phyloP scores from a whole-genome alignment of 2,113 vertebrate genomes.

The Steatornis caripensis region DNA sequence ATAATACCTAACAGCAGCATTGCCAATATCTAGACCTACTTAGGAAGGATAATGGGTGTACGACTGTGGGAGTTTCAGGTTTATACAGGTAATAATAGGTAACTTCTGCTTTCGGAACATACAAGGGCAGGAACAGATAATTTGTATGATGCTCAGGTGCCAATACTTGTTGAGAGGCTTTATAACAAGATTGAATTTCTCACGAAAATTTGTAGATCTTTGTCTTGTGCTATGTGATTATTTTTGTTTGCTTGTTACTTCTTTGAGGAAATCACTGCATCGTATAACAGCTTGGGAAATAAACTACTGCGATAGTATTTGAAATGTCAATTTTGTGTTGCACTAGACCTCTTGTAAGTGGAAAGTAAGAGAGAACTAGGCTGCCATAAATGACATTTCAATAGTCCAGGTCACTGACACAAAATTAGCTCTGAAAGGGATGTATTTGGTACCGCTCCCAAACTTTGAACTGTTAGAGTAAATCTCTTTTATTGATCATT shows the following conservation, averaged over 20 bases:
- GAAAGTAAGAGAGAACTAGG: background rate
- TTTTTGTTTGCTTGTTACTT: background rate
- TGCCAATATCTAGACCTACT: background rate
- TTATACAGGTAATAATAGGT: background rate
- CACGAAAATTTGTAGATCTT: background rate
- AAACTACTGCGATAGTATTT: background rate
- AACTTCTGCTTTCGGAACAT: background rate
- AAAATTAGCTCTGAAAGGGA: background rate
- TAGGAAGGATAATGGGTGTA: background rate
- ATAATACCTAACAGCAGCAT: background rate
- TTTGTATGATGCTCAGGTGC: background rate
- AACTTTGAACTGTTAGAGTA: conserved; percentile 25
- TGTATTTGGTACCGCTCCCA: background rate
- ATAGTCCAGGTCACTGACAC: background rate
- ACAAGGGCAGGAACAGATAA: background rate
- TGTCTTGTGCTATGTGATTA: background rate
- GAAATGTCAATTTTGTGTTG: background rate
- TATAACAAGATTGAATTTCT: background rate
- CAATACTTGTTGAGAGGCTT: background rate
- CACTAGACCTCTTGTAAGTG: background rate
- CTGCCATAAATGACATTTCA: background rate
- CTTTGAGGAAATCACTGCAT: background rate
- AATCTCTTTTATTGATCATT: conserved; percentile 39
- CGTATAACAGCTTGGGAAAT: background rate
- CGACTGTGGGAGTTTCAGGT: background rate